Evolutionary conservation across 1,140 invertebrate genomes (phyloP).

Genomic region (Drosophila subpulchrella): DNA sequence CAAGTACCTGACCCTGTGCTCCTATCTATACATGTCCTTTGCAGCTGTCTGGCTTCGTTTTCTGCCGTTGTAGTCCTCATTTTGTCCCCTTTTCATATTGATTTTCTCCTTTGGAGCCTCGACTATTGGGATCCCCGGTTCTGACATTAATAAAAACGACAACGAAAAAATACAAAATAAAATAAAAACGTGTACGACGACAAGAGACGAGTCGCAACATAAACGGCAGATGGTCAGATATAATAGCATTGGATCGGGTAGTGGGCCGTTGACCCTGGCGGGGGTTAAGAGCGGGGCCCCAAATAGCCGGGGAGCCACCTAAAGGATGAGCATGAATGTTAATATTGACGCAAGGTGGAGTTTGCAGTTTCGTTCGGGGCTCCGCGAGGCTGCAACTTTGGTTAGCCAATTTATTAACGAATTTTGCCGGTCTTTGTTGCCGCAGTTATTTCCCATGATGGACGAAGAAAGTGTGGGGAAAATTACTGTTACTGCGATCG

Average conservation of each 20-base stretch:
- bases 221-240: conserved; percentile 70
- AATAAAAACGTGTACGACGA: conserved; percentile 11
- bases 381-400: conserved; percentile 32
- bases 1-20: conserved; percentile 53
- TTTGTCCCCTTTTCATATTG: conserved; percentile 53
- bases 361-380: conserved; percentile 12
- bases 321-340: conserved; percentile 77
- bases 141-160: conserved; percentile 24
- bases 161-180: conserved; percentile 10
- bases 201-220: conserved; percentile 13
- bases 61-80: conserved; percentile 11
- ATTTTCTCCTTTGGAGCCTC: conserved; percentile 48
- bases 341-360: conserved; percentile 76
- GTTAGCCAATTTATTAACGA: conserved; percentile 74
- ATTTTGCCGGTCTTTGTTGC: conserved; percentile 37
- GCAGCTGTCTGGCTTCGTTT: conserved; percentile 36
- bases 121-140: conserved; percentile 38
- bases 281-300: conserved; percentile 15
- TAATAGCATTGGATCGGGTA: conserved; percentile 61
- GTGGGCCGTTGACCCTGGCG: conserved; percentile 70
- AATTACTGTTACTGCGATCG: conserved; percentile 44
- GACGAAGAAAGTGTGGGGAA: conserved; percentile 1
- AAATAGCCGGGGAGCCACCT: conserved; percentile 21
- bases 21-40: conserved; percentile 42
- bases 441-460: background rate